Evolutionary conservation across 2,797 vertebrate species (phyloP), one percentile per base, ranked within the genome.

Genomic region (Heliangelus exortis): DNA sequence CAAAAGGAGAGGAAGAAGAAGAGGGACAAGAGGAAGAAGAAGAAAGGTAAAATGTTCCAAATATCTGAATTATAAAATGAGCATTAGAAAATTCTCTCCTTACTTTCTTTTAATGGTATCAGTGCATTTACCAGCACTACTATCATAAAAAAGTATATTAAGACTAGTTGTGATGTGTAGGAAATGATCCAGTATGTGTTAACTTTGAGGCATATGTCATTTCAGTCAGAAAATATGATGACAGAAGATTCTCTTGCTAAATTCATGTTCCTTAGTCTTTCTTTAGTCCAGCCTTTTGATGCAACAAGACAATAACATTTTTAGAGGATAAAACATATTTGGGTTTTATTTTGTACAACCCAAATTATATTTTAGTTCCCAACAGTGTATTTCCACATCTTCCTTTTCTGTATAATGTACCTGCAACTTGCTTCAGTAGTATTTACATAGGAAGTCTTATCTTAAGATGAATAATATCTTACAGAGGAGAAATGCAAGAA

Each of bases 21-120:
- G 96, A 98, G 34, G 95, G 95, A 78, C 53, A 76, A 83, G 43
- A 47, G 74, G 45, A 50, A 50, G 48, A 48, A 79, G 53, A 76
- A 84, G 43, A 47, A 74, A 95, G 97, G 99, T 99, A 97, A 98
- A 98, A 59, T 74, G 68, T 83, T 88, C 22, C 47, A 66, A 65
- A 19, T 71, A 41, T 15, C 14, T 47, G 39, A 92, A 33, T 0
- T 69, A 36, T 89, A 47, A 62, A 84, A 53, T 47, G 21, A 55
- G 8, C 20, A 57, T 36, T 81, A 67, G 57, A 63, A 82, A 83
- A 77, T 43, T 63, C 50, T 74, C 71, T 14, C 45, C 50, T 84
- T 54, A 15, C 20, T 85, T 67, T 74, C 6, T 51, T 12, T 84
- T 73, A 72, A 58, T 89, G 17, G 6, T 65, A 33, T 71, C n/a